Evolutionary conservation across 2,888 invertebrate genomes (phyloP).

Genomic region (Scaptomyza parva): DNA sequence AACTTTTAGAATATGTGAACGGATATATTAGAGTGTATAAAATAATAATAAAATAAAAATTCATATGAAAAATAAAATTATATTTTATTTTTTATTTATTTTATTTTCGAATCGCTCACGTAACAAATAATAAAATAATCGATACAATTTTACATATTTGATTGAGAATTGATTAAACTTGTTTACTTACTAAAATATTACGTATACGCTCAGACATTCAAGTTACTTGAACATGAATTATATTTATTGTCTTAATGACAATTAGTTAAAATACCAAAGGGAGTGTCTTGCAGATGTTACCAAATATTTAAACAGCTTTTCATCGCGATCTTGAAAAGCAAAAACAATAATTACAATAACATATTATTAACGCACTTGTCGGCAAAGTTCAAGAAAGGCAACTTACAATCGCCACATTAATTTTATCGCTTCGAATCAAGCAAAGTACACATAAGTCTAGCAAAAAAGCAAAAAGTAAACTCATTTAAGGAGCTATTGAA

Average conservation of each 20-base stretch:
- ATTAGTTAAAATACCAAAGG: too few relatives aligned
- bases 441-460: slow-evolving; percentile 12
- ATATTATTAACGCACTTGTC: slow-evolving; percentile 26
- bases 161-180: neutral
- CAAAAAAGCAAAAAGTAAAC: slow-evolving; percentile 10
- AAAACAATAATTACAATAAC: slow-evolving; percentile 9
- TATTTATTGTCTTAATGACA: neutral
- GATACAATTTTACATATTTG: too few relatives aligned
- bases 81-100: too few relatives aligned
- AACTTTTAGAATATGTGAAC: neutral
- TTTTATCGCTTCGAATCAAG: slow-evolving; percentile 7
- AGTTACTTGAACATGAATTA: neutral
- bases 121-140: too few relatives aligned
- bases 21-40: neutral
- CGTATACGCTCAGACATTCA: neutral
- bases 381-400: slow-evolving; percentile 28
- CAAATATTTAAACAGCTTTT: slow-evolving; percentile 53
- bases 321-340: slow-evolving; percentile 8
- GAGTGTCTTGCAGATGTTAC: too few relatives aligned
- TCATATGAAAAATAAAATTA: too few relatives aligned
- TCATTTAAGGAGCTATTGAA: slow-evolving; percentile 43
- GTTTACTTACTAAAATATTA: slow-evolving; percentile 1
- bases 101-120: too few relatives aligned
- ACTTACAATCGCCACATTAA: slow-evolving; percentile 16
- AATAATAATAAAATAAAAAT: neutral